Conservation (phyloP, 2,888 invertebrate species). For the Lycaena phlaeas region DNA sequence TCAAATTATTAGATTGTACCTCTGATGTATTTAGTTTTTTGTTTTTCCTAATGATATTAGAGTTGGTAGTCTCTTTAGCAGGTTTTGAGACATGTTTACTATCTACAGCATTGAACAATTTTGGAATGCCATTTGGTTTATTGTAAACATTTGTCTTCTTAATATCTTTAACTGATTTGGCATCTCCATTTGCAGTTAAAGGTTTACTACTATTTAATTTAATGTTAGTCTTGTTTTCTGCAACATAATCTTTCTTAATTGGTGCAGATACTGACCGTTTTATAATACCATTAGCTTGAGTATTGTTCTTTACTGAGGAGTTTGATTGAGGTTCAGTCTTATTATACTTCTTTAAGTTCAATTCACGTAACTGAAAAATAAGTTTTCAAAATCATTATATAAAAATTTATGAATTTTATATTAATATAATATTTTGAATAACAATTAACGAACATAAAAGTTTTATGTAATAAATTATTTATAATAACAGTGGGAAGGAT, state of each 20-base stretch:
- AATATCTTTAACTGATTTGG: neutral
- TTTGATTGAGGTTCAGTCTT: slow-evolving; percentile 12
- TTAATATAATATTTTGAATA: too few species aligned
- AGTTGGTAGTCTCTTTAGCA: too few species aligned
- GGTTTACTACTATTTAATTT: too few species aligned
- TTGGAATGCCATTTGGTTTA: neutral
- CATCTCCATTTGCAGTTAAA: neutral
- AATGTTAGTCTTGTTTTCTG: too few species aligned
- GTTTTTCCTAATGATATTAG: too few species aligned
- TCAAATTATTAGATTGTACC: neutral
- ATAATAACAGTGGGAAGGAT: too few species aligned
- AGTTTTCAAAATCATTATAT: too few species aligned
- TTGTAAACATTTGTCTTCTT: neutral
- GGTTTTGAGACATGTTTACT: too few species aligned
- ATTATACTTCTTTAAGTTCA: slow-evolving; percentile 49
- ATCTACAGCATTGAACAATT: too few species aligned
- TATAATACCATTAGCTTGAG: neutral
- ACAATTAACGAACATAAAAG: too few species aligned
- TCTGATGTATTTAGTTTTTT: neutral
- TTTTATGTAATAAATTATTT: too few species aligned
- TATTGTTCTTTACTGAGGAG: slow-evolving; percentile 13
- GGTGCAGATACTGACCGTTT: slow-evolving; percentile 3
- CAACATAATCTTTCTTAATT: neutral
- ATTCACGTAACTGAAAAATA: slow-evolving; percentile 41
- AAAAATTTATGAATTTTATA: too few species aligned